Evolutionary conservation across 2,888 invertebrate genomes (phyloP), one percentile per base, ranked within the genome.

Genomic region (Heteropelma amictum): DNA sequence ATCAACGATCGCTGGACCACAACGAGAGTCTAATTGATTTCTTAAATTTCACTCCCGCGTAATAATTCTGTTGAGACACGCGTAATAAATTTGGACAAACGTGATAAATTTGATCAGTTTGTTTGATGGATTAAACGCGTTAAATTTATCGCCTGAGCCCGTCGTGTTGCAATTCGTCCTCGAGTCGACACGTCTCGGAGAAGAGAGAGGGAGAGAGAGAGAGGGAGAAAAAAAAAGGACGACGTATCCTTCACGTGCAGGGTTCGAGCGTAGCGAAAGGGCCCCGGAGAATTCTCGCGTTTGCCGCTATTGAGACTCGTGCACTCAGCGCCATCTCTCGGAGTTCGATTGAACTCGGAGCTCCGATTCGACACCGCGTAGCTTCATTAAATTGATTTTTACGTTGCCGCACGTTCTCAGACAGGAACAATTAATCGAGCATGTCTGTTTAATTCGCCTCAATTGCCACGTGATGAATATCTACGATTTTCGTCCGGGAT

Each of bases 321-420:
- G 81, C 80, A 79, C 56, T 78, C 80, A 82, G 81, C 81, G 84
- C 84, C 84, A 84, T 84, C 84, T 84, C 82, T 84, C 68, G 58
- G 81, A 58, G 51, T 63, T 63, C 56, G 63, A 21, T 45, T 19
- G 30, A 67, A 72, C 67, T 61, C 45, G 60, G 10, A 40, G 21
- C 23, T 40, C 30, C 56, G 33, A 53, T 28, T 28, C 35, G 56
- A 28, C 30, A 38, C n/a, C n/a, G n/a, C 33, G 12, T 8, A 12
- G n/a, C 38, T 38, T 28, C 17, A 28, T 33, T 42, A 35, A 63
- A 69, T 73, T 56, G 58, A 64, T 69, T 58, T 42, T 14, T 14
- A 17, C 33, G 33, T 47, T n/a, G n/a, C 67, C 35, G 21, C 30
- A 12, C 28, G 28, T 58, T 47, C 14, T 6, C 23, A 17, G 12